Base-by-base conservation (phyloP, 2,797 vertebrate genomes). In the Pterois miles region DNA sequence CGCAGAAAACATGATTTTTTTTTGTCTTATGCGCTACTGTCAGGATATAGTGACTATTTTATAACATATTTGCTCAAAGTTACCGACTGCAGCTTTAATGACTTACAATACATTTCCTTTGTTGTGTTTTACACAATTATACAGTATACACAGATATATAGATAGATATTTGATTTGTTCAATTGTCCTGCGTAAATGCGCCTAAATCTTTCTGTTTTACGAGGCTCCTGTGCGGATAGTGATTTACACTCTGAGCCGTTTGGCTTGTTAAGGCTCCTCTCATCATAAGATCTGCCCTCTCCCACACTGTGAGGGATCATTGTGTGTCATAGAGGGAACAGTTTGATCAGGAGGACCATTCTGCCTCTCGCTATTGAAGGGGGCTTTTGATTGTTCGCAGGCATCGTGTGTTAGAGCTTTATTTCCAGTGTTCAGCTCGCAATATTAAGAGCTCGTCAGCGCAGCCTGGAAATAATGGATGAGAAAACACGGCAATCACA, bases 401-500 rank as follows among this genome's bases (percentile, higher is more conserved):
- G 48, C 34, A 29, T 66, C 73, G 40, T 48, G 54, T 80, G 70
- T 81, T 69, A 80, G 27, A 56, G 50, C 62, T 59, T 67, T 54
- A 73, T 78, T 83, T 80, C 71, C 56, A 25, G 74, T 25, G 14
- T 57, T 76, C 74, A 31, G 65, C 65, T 81, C 20, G 29, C 29
- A 69, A 71, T 86, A 86, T 89, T 80, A 81, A 85, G 48, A 80
- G 50, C 74, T 76, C 59, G 29, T 85, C 62, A 76, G 38, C 11
- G 20, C 56, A 59, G 71, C 59, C 9, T 20, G 43, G 58, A 83
- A 83, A 83, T 78, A 77, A 85, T 34, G 25, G 62, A 83, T 81
- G 74, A 72, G 56, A 80, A 80, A 84, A 84, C 70, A 66, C 34
- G 36, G 67, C 78, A 83, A 86, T 88, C 60, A 79, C 56, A 65